Conservation (phyloP, 2,888 invertebrate species). For the Plagiodera versicolora region DNA sequence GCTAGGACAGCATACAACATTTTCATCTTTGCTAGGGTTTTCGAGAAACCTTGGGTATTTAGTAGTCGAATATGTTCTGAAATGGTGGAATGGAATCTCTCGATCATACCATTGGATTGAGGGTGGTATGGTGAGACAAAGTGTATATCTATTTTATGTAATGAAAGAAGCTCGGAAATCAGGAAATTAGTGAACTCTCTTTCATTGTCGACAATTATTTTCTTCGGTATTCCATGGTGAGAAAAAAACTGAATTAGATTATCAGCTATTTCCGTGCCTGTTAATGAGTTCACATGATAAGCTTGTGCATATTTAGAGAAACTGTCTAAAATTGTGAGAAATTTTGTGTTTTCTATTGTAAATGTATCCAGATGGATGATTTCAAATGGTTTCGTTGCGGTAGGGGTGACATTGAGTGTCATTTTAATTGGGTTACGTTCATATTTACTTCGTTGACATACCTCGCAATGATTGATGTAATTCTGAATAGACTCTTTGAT, state of each 20-base stretch:
- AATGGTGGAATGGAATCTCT: no score
- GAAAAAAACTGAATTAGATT: constrained; percentile 10
- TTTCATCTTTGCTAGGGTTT: no score
- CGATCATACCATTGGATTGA: neutral
- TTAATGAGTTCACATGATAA: constrained; percentile 7
- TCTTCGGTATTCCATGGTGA: constrained; percentile 15
- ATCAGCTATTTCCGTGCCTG: constrained; percentile 11
- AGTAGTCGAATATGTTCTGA: no score
- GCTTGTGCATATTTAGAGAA: constrained; percentile 18
- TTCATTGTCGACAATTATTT: constrained; percentile 17
- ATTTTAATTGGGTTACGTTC: no score
- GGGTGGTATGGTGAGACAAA: constrained; percentile 1
- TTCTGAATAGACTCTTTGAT: neutral
- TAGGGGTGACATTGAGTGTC: no score
- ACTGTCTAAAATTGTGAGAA: constrained; percentile 12
- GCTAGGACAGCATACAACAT: no score
- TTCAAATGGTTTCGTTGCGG: neutral
- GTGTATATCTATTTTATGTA: constrained; percentile 16
- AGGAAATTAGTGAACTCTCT: constrained; percentile 12
- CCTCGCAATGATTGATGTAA: neutral
- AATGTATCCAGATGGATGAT: constrained; percentile 9
- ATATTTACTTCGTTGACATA: no score
- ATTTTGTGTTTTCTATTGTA: constrained; percentile 9
- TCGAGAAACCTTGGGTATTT: no score
- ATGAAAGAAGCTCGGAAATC: constrained; percentile 11